A percentile compares a stretch with the other conserved stretches of the same genome.
Evolutionary conservation across 2,113 vertebrate genomes (phyloP).

Genomic region (Ctenomys sociabilis): DNA sequence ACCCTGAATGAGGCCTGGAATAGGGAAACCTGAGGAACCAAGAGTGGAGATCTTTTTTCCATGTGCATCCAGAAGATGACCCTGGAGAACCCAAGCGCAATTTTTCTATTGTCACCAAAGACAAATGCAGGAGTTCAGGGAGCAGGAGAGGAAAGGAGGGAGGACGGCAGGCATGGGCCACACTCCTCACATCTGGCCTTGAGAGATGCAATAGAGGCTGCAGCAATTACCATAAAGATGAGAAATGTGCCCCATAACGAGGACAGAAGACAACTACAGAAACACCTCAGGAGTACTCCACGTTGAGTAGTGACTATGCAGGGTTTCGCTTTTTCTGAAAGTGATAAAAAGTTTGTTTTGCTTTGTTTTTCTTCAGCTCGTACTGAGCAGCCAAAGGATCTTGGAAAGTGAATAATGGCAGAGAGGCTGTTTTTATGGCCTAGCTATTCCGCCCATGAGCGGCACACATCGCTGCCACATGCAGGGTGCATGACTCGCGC

Average conservation of each 20-base stretch:
- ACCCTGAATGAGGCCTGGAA: neutral
- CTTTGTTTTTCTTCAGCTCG: neutral
- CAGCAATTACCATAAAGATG: neutral
- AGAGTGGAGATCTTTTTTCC: neutral
- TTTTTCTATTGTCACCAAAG: neutral
- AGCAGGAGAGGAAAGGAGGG: neutral
- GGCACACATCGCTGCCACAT: neutral
- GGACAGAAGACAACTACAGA: neutral
- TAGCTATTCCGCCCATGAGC: neutral
- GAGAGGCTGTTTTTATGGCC: neutral
- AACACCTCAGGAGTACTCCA: neutral
- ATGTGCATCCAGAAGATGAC: neutral
- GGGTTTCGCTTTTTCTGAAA: constrained; percentile 15
- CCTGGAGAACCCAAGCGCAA: neutral
- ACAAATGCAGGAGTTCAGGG: neutral
- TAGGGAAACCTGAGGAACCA: neutral
- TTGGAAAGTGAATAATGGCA: neutral
- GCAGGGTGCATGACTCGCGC: neutral
- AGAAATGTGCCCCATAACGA: neutral
- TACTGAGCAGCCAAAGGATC: neutral
- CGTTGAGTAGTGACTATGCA: neutral
- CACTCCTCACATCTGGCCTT: neutral
- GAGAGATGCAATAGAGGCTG: neutral
- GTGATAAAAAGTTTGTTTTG: neutral
- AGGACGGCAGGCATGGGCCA: neutral